phyloP scores from a whole-genome alignment of 2,113 vertebrate genomes.

The Vireo altiloquus region DNA sequence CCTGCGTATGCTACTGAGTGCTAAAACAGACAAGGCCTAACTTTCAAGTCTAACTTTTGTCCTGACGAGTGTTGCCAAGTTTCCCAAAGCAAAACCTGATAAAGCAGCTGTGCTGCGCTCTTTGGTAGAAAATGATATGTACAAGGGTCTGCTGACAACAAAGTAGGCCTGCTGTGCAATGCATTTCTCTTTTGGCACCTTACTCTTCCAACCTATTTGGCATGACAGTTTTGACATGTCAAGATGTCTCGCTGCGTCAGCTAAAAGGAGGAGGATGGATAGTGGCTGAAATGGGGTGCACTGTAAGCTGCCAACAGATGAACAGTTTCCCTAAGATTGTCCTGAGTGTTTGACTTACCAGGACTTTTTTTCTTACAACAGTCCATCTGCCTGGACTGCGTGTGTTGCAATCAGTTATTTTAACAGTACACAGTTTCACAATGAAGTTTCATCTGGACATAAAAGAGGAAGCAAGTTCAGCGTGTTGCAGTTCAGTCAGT shows the following conservation, averaged over 20 bases:
- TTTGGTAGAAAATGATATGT: neutral
- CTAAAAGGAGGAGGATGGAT: neutral
- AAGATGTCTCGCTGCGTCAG: neutral
- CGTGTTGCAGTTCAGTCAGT: constrained; percentile 47
- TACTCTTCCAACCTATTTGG: neutral
- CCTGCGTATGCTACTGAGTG: neutral
- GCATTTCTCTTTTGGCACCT: neutral
- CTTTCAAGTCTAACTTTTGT: neutral
- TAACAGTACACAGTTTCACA: constrained; percentile 64
- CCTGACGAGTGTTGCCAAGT: neutral
- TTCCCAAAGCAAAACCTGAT: neutral
- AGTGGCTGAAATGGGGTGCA: neutral
- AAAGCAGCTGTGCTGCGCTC: neutral
- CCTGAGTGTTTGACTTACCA: neutral
- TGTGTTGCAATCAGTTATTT: constrained; percentile 47
- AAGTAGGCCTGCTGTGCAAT: neutral
- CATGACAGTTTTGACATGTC: neutral
- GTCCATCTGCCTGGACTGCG: neutral
- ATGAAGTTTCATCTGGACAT: constrained; percentile 65
- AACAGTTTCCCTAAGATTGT: neutral
- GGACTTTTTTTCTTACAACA: neutral
- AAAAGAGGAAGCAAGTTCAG: constrained; percentile 72
- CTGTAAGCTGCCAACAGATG: neutral
- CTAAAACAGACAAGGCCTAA: neutral
- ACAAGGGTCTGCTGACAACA: neutral